Conservation (phyloP, 2,888 invertebrate species). For the Serripes groenlandicus region DNA sequence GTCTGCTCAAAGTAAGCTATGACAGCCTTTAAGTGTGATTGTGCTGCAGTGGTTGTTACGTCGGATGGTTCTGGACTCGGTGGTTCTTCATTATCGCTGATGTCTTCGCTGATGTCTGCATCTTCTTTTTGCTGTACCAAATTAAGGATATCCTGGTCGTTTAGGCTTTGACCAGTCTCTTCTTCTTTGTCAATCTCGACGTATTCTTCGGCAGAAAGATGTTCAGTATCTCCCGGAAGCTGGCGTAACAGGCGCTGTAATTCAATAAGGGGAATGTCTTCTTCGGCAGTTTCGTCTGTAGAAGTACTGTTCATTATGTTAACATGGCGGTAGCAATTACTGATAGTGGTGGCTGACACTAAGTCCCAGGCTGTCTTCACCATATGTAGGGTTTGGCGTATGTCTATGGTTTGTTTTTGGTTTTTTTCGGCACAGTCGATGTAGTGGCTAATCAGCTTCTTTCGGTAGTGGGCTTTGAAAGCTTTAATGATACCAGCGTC, state of each 20-base stretch:
- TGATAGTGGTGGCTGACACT: background rate
- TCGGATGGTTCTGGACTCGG: no score
- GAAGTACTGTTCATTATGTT: background rate
- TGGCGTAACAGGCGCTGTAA: background rate
- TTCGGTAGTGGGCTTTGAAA: background rate
- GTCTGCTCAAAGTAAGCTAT: no score
- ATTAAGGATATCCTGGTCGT: no score
- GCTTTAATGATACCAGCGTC: background rate
- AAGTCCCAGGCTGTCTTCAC: background rate
- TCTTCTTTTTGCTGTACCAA: no score
- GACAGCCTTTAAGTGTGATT: no score
- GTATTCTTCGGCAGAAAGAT: background rate
- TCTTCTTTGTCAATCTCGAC: no score
- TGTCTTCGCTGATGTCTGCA: no score
- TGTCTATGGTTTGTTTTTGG: background rate
- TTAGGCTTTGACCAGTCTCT: no score
- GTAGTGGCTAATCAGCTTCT: background rate
- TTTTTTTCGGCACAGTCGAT: background rate
- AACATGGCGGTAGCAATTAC: background rate
- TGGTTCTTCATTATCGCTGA: no score
- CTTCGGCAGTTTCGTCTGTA: background rate
- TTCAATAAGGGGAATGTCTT: background rate
- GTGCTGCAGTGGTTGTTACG: no score
- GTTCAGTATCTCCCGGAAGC: background rate
- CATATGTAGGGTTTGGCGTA: background rate